These are phyloP conservation scores for Drosophila nigricruria DNA, from an alignment of 2,888 invertebrate genomes.

Conservation along the genomic window DNA sequence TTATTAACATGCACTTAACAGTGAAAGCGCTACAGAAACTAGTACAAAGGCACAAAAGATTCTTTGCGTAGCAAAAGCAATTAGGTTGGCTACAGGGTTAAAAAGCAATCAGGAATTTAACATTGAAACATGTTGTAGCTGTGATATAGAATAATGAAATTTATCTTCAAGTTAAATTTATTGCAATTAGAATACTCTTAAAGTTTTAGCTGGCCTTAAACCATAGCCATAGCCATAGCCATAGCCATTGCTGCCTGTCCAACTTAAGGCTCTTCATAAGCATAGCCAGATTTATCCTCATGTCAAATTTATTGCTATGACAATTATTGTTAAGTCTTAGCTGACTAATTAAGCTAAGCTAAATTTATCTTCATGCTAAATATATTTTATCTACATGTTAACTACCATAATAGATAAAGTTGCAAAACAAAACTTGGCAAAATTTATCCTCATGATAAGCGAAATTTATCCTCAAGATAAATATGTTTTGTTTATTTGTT, in stretches of 20 bases:
- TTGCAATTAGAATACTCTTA: too few species aligned
- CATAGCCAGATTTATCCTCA: not conserved
- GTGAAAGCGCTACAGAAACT: not conserved
- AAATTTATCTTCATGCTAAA: not conserved
- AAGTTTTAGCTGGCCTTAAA: too few species aligned
- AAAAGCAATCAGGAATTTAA: not conserved
- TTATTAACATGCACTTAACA: slow-evolving; percentile 12
- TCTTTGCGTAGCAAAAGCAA: not conserved
- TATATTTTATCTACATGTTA: too few species aligned
- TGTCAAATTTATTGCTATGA: not conserved
- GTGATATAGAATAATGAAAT: not conserved
- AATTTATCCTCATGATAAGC: not conserved
- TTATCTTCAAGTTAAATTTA: not conserved
- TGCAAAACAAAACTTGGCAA: not conserved
- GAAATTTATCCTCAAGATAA: not conserved
- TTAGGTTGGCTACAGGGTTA: not conserved
- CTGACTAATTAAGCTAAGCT: not conserved
- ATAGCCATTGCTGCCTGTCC: not conserved
- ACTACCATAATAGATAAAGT: not conserved
- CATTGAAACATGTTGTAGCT: too few species aligned
- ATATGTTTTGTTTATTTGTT: not conserved
- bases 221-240: too few species aligned
- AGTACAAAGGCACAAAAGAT: not conserved
- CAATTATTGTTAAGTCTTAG: not conserved
- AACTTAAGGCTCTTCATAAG: not conserved